phyloP scores from a whole-genome alignment of 2,888 invertebrate species.

The Chymomyza procnemis region DNA sequence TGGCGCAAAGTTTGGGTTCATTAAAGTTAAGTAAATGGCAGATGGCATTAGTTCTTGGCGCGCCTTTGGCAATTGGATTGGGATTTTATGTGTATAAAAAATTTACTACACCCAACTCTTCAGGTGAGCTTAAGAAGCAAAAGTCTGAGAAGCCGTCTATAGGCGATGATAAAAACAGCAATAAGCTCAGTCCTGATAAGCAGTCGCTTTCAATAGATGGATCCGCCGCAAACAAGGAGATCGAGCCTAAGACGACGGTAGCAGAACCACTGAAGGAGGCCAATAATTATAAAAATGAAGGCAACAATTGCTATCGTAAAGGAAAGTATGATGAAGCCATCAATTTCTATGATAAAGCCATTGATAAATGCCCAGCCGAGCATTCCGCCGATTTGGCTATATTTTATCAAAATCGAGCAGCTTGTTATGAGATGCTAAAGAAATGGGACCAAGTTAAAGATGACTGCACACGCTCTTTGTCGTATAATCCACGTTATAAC shows the following conservation, averaged over 20 bases:
- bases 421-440: slow-evolving; percentile 94
- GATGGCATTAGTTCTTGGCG: slow-evolving; percentile 89
- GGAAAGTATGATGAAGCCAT: slow-evolving; percentile 96
- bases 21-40: slow-evolving; percentile 86
- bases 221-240: slow-evolving; percentile 77
- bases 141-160: slow-evolving; percentile 20
- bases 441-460: slow-evolving; percentile 90
- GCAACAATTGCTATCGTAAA: slow-evolving; percentile 91
- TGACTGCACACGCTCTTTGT: slow-evolving; percentile 91
- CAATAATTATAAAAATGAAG: slow-evolving; percentile 89
- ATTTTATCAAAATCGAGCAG: slow-evolving; percentile 97
- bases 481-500: slow-evolving; percentile 90
- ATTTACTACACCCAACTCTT: slow-evolving; percentile 12
- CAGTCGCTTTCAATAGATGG: slow-evolving; percentile 81
- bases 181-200: slow-evolving; percentile 73
- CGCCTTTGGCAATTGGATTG: slow-evolving; percentile 89
- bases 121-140: slow-evolving; percentile 4
- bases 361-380: slow-evolving; percentile 90
- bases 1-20: slow-evolving; percentile 66
- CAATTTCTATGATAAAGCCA: slow-evolving; percentile 92
- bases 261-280: slow-evolving; percentile 84
- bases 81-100: slow-evolving; percentile 82
- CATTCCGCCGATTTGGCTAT: slow-evolving; percentile 88
- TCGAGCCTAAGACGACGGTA: slow-evolving; percentile 77
- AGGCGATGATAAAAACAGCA: slow-evolving; percentile 21